Conservation (phyloP, 2,888 invertebrate genomes). For the Orthosia cruda region DNA sequence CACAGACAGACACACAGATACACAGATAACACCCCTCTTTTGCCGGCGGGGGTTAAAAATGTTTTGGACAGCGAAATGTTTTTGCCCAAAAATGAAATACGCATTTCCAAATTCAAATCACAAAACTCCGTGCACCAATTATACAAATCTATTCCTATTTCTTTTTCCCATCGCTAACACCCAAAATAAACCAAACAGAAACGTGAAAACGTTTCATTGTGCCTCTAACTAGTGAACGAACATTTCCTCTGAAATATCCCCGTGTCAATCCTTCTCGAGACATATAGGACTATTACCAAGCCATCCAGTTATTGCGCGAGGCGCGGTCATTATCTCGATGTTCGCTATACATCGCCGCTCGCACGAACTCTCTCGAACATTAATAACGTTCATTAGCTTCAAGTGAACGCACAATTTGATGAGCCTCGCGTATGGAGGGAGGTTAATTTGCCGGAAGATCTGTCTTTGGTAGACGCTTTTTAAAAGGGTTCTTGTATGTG, state of each 20-base stretch:
- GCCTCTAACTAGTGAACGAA: slow-evolving; percentile 49
- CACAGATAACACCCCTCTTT: no score
- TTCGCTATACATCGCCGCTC: slow-evolving; percentile 82
- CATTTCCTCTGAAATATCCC: slow-evolving; percentile 57
- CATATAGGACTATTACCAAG: slow-evolving; percentile 75
- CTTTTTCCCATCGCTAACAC: slow-evolving; percentile 3
- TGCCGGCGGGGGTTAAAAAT: no score
- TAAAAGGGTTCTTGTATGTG: slow-evolving; percentile 53
- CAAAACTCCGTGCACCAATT: slow-evolving; percentile 21
- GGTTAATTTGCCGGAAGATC: slow-evolving; percentile 67
- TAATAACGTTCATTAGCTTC: slow-evolving; percentile 82
- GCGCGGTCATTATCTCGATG: slow-evolving; percentile 81
- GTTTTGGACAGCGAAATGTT: no score
- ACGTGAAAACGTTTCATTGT: slow-evolving; percentile 55
- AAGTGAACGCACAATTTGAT: slow-evolving; percentile 78
- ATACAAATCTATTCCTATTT: slow-evolving; percentile 34
- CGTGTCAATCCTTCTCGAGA: slow-evolving; percentile 63
- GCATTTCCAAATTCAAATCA: slow-evolving; percentile 23
- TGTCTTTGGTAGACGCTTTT: slow-evolving; percentile 67
- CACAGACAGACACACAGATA: no score
- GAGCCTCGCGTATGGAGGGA: slow-evolving; percentile 65
- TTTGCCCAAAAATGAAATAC: slow-evolving; percentile 10
- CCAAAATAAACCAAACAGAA: slow-evolving; percentile 50
- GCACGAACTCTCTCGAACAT: slow-evolving; percentile 74
- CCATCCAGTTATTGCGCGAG: slow-evolving; percentile 75